A percentile compares a stretch with the other conserved stretches of the same genome.
phyloP scores from a whole-genome alignment of 2,113 vertebrate genomes.

The Excalfactoria chinensis region DNA sequence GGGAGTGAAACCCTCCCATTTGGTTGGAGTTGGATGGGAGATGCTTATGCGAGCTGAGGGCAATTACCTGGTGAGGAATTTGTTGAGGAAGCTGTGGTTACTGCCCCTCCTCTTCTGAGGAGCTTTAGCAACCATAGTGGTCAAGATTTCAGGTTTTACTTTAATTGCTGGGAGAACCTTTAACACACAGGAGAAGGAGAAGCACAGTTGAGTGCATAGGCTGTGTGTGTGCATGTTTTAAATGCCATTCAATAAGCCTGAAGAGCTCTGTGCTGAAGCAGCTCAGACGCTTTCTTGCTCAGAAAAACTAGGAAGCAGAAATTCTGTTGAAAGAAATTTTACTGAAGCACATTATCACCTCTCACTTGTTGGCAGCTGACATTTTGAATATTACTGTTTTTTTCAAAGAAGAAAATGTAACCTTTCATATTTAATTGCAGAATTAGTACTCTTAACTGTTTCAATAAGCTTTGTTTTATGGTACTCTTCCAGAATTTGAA shows the following conservation, averaged over 20 bases:
- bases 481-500: neutral
- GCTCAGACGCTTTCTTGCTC: constrained; percentile 27
- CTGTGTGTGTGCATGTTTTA: neutral
- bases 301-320: constrained; percentile 50
- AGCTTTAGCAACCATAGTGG: constrained; percentile 5
- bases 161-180: constrained; percentile 33
- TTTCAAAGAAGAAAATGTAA: neutral
- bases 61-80: constrained; percentile 46
- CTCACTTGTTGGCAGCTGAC: constrained; percentile 25
- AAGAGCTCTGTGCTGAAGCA: neutral
- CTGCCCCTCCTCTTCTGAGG: constrained; percentile 12
- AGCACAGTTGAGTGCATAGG: neutral
- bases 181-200: neutral
- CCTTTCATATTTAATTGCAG: neutral
- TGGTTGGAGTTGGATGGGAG: neutral
- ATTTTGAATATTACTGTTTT: neutral
- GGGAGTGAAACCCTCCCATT: neutral
- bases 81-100: constrained; percentile 25
- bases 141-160: constrained; percentile 35
- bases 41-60: neutral
- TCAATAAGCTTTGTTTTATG: neutral
- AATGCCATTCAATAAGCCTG: constrained; percentile 43
- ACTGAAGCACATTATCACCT: constrained; percentile 7
- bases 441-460: neutral
- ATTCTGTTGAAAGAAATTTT: constrained; percentile 42